Conservation (phyloP, 2,797 vertebrate genomes). For the Girardinus metallicus region DNA sequence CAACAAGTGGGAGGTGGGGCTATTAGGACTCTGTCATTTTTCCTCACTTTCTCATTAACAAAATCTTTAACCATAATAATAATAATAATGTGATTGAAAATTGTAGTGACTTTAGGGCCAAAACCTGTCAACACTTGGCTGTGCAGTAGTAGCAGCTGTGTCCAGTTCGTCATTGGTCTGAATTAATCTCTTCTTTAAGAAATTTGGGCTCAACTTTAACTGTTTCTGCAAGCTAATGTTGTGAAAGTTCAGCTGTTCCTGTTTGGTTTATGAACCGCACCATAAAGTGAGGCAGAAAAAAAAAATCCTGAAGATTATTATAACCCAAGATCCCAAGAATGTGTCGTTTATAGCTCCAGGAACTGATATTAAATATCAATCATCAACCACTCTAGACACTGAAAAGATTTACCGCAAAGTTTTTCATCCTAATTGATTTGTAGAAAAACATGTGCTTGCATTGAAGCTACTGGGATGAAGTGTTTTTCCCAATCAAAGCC, state of each 20-base stretch:
- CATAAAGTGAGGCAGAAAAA: not conserved
- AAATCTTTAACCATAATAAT: not conserved
- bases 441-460: not conserved
- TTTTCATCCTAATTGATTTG: not conserved
- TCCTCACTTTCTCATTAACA: not conserved
- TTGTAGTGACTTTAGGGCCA: not conserved
- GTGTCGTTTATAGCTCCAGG: not conserved
- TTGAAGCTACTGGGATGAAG: too few relatives aligned
- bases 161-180: not conserved
- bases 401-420: not conserved
- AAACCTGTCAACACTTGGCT: not conserved
- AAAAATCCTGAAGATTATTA: not conserved
- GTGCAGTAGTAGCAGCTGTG: not conserved
- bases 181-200: not conserved
- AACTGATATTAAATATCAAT: not conserved
- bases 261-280: too few relatives aligned
- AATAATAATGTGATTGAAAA: not conserved
- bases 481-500: not conserved
- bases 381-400: not conserved
- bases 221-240: not conserved
- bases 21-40: not conserved
- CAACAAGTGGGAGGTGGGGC: not conserved
- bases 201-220: not conserved
- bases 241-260: not conserved
- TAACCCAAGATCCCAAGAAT: not conserved